These are phyloP conservation scores for Sialia sialis DNA, from an alignment of 2,113 vertebrate species.

Conservation along the genomic window DNA sequence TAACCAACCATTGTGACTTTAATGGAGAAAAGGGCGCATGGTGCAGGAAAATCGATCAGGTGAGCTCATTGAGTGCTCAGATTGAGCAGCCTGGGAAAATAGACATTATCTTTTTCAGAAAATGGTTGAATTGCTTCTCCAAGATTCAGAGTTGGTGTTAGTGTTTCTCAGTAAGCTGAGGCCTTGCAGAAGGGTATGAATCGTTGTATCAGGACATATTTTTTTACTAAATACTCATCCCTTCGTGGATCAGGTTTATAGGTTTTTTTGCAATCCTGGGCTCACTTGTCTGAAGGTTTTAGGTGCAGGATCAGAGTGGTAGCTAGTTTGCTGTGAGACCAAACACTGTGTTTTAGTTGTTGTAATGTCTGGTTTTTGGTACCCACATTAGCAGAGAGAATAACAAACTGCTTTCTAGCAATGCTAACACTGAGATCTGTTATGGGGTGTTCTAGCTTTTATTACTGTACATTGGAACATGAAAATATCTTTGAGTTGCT, in stretches of 20 bases:
- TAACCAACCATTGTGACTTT: not conserved
- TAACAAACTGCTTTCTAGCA: not conserved
- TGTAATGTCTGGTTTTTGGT: not conserved
- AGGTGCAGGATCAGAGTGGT: not conserved
- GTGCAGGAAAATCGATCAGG: not conserved
- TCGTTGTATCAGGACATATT: not conserved
- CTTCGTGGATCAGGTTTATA: not conserved
- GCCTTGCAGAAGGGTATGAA: not conserved
- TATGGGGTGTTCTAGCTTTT: not conserved
- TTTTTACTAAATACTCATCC: not conserved
- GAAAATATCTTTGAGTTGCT: not conserved
- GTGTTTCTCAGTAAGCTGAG: not conserved
- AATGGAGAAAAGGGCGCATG: not conserved
- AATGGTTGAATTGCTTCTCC: not conserved
- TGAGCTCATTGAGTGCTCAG: not conserved
- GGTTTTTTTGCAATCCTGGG: not conserved
- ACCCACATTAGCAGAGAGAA: not conserved
- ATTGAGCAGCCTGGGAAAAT: not conserved
- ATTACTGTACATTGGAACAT: not conserved
- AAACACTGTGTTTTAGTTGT: accelerated
- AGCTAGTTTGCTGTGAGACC: not conserved
- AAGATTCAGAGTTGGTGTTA: not conserved
- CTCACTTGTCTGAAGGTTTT: not conserved
- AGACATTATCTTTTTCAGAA: not conserved
- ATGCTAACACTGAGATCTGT: not conserved